Evolutionary conservation across 2,888 invertebrate genomes (phyloP), one percentile per base, ranked within the genome.

Genomic region (Byasa hedistus): DNA sequence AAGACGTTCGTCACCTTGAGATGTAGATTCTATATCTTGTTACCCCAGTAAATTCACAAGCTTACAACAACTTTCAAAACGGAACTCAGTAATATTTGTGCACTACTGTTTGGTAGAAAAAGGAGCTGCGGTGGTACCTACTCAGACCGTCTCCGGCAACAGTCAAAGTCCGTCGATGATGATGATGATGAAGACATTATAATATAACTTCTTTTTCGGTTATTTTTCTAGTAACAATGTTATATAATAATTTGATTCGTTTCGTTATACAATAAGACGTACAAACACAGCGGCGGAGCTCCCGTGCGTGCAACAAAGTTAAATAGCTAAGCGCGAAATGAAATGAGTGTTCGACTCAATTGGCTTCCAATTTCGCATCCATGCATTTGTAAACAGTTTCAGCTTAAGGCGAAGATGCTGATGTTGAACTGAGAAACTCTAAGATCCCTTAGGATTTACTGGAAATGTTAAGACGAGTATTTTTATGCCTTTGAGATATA

Each of bases 321-420:
- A 61, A 65, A 65, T 61, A 66, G 65, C 23, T 36, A 36, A 56
- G 55, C 57, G 61, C n/a, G 36, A 23, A 61, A 60, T 60, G 59
- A 65, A 61, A 65, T 61, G 57, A 54, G 51, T 56, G 27, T 48
- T 36, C 57, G 22, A 39, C 58, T 79, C 81, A 73, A 85, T 85
- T 81, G 81, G 77, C 74, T 78, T 79, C 80, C 84, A 83, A 85
- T 85, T 82, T 76, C 77, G 70, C 72, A 66, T 71, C 71, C 79
- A 83, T 84, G 83, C 83, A 84, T 85, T 80, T 82, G 82, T 81
- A 82, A 83, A 81, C 76, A 82, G 77, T 22, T 57, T 23, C 48
- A 59, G 27, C 52, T 65, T 57, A 65, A 61, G 56, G 57, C 39
- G 24, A 61, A 65, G 51, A 48, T 56, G 59, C 57, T 60, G 56